A percentile compares a stretch with the other conserved stretches of the same genome.
phyloP scores from a whole-genome alignment of 2,113 vertebrate genomes.

The Dinomys branickii region DNA sequence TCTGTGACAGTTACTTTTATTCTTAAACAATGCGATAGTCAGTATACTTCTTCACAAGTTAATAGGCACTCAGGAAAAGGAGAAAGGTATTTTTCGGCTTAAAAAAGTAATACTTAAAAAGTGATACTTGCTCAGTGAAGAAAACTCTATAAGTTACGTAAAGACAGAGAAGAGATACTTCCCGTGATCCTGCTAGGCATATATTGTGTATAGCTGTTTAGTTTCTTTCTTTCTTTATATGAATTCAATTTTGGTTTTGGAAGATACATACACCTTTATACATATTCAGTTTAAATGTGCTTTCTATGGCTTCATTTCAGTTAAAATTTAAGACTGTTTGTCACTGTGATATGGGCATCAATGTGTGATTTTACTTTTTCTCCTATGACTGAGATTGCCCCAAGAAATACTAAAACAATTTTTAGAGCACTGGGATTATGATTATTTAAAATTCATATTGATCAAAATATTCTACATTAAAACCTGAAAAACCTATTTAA shows the following conservation, averaged over 20 bases:
- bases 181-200: no score
- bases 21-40: neutral
- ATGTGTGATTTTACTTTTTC: no score
- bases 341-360: neutral
- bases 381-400: neutral
- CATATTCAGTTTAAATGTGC: neutral
- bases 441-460: neutral
- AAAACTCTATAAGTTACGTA: neutral
- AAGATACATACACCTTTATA: neutral
- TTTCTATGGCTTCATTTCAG: neutral
- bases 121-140: neutral
- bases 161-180: neutral
- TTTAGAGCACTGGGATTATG: neutral
- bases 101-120: no score
- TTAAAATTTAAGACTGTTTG: neutral
- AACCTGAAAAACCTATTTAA: neutral
- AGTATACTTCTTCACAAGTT: neutral
- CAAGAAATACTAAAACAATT: neutral
- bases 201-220: neutral
- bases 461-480: neutral
- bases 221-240: neutral
- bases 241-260: slow-evolving; percentile 20
- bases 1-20: neutral
- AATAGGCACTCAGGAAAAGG: neutral
- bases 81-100: neutral